phyloP scores from a whole-genome alignment of 2,797 vertebrate species.

The Eospalax fontanierii region DNA sequence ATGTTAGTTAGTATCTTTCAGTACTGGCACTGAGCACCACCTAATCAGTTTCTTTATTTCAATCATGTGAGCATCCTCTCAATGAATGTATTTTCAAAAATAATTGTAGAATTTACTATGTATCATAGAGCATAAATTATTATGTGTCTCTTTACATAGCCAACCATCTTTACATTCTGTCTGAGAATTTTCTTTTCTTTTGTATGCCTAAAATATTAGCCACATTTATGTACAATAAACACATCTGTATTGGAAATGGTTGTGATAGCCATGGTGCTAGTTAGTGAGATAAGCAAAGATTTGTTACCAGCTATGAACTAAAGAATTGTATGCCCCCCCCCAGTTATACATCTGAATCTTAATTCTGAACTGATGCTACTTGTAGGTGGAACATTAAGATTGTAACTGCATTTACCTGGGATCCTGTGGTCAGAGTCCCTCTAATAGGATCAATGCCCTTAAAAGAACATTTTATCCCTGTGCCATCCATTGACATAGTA shows the following conservation, averaged over 20 bases:
- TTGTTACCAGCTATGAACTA: neutral
- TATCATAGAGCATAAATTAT: neutral
- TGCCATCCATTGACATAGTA: neutral
- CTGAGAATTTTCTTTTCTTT: neutral
- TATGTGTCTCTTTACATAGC: neutral
- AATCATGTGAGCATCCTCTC: neutral
- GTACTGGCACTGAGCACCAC: neutral
- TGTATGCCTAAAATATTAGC: neutral
- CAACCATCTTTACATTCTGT: neutral
- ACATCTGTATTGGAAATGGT: neutral
- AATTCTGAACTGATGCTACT: neutral
- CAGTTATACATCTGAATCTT: neutral
- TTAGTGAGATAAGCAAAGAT: neutral
- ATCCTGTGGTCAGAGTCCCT: accelerated
- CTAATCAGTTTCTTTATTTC: neutral
- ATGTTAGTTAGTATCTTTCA: neutral
- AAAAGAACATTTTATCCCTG: neutral
- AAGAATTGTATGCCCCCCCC: neutral
- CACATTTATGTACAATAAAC: neutral
- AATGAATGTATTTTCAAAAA: neutral
- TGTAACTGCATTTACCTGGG: neutral
- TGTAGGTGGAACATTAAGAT: neutral
- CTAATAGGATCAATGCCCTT: neutral
- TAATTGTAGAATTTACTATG: neutral
- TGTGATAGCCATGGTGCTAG: neutral